These are phyloP conservation scores for Porphyrio hochstetteri DNA, from an alignment of 2,113 vertebrate species.

Conservation along the genomic window DNA sequence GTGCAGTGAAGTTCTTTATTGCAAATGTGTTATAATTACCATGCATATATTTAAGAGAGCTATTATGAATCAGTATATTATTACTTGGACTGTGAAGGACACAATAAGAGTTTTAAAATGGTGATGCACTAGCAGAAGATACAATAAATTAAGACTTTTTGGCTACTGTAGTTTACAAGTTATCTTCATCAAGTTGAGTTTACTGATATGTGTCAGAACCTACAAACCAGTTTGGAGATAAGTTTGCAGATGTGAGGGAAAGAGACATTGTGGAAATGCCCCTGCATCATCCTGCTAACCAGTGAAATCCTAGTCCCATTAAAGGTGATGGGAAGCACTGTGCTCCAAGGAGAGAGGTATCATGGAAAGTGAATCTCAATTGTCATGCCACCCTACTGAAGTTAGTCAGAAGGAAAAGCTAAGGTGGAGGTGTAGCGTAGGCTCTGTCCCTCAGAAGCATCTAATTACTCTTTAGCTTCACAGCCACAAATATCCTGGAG, in stretches of 20 bases:
- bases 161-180: neutral
- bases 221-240: neutral
- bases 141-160: neutral
- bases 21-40: neutral
- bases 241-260: neutral
- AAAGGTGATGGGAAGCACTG: rapidly evolving
- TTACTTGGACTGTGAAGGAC: neutral
- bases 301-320: neutral
- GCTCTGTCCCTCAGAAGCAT: neutral
- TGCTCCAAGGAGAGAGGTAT: neutral
- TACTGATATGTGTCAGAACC: neutral
- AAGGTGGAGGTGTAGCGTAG: neutral
- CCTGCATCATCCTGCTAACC: neutral
- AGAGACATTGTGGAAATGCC: neutral
- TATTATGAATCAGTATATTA: neutral
- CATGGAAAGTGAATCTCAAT: neutral
- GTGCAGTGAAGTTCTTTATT: neutral
- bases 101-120: neutral
- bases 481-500: neutral
- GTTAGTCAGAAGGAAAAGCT: neutral
- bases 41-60: neutral
- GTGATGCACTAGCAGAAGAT: neutral
- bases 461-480: neutral
- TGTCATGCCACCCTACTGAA: neutral
- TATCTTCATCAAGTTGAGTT: neutral